Evolutionary conservation across 1,140 invertebrate genomes (phyloP).

Genomic region (Ceratitis capitata): DNA sequence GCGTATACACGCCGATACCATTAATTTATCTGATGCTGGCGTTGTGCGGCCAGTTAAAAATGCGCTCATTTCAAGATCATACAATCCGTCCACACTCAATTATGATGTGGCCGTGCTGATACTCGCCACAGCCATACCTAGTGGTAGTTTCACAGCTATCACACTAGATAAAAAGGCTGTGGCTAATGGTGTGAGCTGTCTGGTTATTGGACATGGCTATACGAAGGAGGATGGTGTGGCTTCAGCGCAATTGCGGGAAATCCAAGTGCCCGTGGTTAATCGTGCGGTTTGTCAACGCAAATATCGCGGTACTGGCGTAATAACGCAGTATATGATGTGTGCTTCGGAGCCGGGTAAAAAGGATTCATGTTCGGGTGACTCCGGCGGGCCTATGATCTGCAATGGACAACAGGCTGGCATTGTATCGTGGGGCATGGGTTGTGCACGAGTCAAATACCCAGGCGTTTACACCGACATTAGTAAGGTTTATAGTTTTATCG

Average conservation of each 20-base stretch:
- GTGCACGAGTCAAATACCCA: slow-evolving; percentile 74
- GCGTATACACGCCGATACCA: slow-evolving; percentile 51
- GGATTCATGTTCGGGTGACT: slow-evolving; percentile 72
- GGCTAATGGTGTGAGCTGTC: background rate
- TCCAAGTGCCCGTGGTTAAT: background rate
- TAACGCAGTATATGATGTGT: slow-evolving; percentile 52
- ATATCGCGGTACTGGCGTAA: background rate
- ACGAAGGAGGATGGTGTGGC: background rate
- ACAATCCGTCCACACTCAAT: slow-evolving; percentile 51
- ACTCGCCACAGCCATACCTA: slow-evolving; percentile 48
- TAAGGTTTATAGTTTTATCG: background rate
- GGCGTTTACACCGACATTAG: slow-evolving; percentile 79
- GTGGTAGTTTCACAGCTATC: slow-evolving; percentile 51
- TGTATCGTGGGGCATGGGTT: slow-evolving; percentile 70
- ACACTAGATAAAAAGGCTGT: slow-evolving; percentile 47
- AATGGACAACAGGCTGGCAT: slow-evolving; percentile 70
- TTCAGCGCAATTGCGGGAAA: background rate
- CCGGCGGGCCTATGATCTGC: slow-evolving; percentile 72
- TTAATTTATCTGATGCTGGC: slow-evolving; percentile 49
- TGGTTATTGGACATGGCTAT: slow-evolving; percentile 15
- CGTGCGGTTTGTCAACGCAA: slow-evolving; percentile 12
- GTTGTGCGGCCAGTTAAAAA: slow-evolving; percentile 48
- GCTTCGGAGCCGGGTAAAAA: slow-evolving; percentile 53
- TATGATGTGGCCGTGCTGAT: slow-evolving; percentile 56
- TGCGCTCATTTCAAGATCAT: slow-evolving; percentile 53